A percentile compares a stretch with the other conserved stretches of the same genome.
phyloP scores from a whole-genome alignment of 2,888 invertebrate genomes.

The Blera fallax region DNA sequence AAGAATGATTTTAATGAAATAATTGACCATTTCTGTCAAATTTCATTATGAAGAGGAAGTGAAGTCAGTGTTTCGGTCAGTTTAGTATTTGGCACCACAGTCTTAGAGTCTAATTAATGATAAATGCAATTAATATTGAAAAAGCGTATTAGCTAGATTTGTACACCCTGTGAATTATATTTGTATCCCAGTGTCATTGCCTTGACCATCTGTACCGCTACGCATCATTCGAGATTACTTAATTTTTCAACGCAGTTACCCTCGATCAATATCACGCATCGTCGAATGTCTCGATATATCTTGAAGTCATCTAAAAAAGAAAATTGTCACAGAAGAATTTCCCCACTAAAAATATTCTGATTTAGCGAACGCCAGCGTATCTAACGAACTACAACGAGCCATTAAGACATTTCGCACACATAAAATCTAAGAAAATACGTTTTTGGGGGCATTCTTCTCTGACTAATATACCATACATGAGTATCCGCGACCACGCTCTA shows the following conservation, averaged over 20 bases:
- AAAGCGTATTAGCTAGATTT: no score
- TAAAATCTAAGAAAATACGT: neutral
- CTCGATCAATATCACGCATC: constrained; percentile 1
- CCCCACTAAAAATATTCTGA: constrained; percentile 1
- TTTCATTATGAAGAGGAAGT: neutral
- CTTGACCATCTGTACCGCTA: neutral
- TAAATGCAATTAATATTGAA: no score
- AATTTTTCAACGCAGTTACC: neutral
- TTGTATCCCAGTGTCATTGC: constrained; percentile 1
- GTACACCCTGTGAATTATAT: neutral
- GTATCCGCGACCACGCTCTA: constrained; percentile 39
- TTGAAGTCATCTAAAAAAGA: neutral
- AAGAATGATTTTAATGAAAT: neutral
- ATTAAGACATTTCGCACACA: neutral
- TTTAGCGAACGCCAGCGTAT: neutral
- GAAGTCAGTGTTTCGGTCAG: neutral
- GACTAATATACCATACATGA: constrained; percentile 47
- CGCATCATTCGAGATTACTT: neutral
- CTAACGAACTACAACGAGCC: neutral
- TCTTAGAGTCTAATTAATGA: neutral
- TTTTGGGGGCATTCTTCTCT: constrained; percentile 21
- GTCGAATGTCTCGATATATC: neutral
- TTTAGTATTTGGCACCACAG: no score
- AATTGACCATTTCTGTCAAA: neutral
- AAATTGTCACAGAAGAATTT: neutral